A percentile compares a stretch with the other conserved stretches of the same genome.
phyloP scores from a whole-genome alignment of 92 coral and sea anemone species.

The Galaxea fascicularis region DNA sequence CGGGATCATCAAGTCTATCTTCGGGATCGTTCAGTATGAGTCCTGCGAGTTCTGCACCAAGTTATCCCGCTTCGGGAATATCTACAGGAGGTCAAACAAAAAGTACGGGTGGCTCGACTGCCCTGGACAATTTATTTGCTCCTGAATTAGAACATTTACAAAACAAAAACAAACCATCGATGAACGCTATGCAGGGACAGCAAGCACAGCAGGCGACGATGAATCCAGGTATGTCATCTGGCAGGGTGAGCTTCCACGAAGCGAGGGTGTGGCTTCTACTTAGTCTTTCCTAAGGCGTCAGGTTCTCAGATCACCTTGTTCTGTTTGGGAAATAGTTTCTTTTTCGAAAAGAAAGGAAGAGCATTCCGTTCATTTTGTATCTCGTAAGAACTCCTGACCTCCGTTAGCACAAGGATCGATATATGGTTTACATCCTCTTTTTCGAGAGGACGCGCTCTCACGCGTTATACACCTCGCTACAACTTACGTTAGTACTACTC shows the following conservation, averaged over 20 bases:
- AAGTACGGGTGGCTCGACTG: conserved; percentile 27
- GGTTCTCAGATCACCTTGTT: no score
- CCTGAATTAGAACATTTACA: conserved; percentile 88
- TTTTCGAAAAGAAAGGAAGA: no score
- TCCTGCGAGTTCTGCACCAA: conserved; percentile 32
- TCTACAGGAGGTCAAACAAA: conserved; percentile 26
- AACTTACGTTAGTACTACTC: no score
- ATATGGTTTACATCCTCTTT: no score
- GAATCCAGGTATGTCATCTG: conserved; percentile 25
- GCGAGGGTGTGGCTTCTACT: not conserved
- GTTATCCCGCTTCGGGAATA: conserved; percentile 29
- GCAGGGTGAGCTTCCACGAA: not conserved
- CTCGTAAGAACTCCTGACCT: no score
- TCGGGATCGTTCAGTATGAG: conserved; percentile 43
- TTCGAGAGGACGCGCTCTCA: no score
- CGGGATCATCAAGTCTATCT: conserved; percentile 16
- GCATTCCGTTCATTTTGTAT: no score
- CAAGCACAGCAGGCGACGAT: conserved; percentile 12
- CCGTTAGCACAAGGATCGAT: no score
- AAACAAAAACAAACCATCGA: conserved; percentile 73
- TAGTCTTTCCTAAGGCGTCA: no score
- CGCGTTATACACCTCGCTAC: no score
- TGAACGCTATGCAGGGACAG: conserved; percentile 59
- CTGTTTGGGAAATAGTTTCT: no score
- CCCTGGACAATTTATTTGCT: conserved; percentile 73